These are phyloP conservation scores for Plectrocnemia conspersa DNA, from an alignment of 1,140 invertebrate genomes.

Conservation along the genomic window DNA sequence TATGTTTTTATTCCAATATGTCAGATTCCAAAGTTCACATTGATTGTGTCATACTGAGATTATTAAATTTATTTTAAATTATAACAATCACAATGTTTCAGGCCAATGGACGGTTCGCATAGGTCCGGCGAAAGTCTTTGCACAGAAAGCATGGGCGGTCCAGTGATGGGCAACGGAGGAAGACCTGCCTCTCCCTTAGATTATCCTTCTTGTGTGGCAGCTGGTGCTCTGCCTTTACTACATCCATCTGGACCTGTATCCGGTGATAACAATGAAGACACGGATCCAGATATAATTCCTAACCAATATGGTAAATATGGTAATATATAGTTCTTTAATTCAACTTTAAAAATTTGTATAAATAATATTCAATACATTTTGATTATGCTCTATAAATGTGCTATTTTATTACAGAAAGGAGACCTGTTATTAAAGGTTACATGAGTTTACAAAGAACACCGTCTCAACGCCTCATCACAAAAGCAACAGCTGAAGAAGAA, in stretches of 20 bases:
- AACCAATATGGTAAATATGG: slow-evolving; percentile 71
- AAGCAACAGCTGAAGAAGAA: slow-evolving; percentile 41
- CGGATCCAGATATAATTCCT: slow-evolving; percentile 78
- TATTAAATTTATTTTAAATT: background rate
- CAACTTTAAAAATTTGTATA: background rate
- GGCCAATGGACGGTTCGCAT: slow-evolving; percentile 35
- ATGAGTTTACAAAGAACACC: slow-evolving; percentile 50
- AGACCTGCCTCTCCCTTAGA: slow-evolving; percentile 35
- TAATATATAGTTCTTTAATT: too few species aligned
- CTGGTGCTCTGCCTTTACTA: slow-evolving; percentile 38
- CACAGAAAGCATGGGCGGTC: slow-evolving; percentile 40
- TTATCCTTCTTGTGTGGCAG: slow-evolving; percentile 32
- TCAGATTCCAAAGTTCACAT: too few species aligned
- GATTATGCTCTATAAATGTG: slow-evolving; percentile 4
- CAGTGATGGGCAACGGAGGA: slow-evolving; percentile 36
- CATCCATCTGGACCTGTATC: slow-evolving; percentile 39
- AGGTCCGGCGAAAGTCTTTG: slow-evolving; percentile 44
- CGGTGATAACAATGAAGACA: slow-evolving; percentile 52
- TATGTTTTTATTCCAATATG: too few species aligned
- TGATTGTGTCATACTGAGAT: too few species aligned
- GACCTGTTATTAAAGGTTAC: slow-evolving; percentile 50
- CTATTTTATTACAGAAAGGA: slow-evolving; percentile 39
- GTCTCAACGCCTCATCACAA: slow-evolving; percentile 41
- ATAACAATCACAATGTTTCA: slow-evolving; percentile 6
- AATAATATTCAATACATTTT: background rate